phyloP scores from a whole-genome alignment of 2,113 vertebrate species.

The Pica pica region DNA sequence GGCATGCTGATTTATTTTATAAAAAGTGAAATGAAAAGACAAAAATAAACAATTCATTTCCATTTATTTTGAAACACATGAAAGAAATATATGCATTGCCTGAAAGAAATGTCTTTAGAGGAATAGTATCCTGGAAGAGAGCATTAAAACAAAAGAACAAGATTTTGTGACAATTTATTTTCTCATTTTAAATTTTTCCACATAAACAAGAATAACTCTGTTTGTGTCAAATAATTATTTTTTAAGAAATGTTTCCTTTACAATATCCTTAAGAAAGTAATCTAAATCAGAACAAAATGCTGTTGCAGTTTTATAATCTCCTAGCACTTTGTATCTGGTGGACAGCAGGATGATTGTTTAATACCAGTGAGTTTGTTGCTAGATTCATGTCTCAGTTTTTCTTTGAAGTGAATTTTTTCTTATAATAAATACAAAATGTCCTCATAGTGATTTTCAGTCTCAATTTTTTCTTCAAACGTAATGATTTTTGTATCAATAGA shows the following conservation, averaged over 20 bases:
- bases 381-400: neutral
- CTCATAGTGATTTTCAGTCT: rapidly evolving
- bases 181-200: neutral
- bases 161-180: neutral
- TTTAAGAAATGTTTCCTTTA: neutral
- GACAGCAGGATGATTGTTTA: neutral
- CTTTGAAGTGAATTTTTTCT: neutral
- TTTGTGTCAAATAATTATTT: neutral
- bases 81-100: neutral
- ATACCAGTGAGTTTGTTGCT: neutral
- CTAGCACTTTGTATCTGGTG: neutral
- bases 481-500: neutral
- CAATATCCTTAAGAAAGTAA: neutral
- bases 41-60: neutral
- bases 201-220: neutral
- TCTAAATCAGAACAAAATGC: neutral
- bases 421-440: neutral
- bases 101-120: neutral
- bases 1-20: neutral
- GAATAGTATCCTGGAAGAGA: neutral
- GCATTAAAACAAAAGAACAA: neutral
- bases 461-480: neutral
- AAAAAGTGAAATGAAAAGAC: neutral
- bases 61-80: neutral
- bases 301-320: neutral